These are phyloP conservation scores for Spea bombifrons DNA, from an alignment of 2,113 vertebrate species.

Conservation along the genomic window DNA sequence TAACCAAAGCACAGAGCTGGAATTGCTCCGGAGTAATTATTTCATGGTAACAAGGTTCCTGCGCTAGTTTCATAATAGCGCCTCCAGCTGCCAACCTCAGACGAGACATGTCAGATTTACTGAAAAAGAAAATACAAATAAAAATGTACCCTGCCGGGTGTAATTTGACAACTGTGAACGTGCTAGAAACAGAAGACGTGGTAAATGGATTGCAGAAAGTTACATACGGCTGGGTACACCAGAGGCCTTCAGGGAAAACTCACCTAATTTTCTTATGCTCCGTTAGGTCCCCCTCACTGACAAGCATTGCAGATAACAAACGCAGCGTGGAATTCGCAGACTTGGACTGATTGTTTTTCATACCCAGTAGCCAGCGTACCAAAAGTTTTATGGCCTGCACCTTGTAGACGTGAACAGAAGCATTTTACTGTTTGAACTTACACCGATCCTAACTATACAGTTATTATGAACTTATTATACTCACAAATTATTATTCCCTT, in stretches of 20 bases:
- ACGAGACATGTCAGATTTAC: constrained; percentile 99
- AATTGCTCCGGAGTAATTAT: constrained; percentile 99
- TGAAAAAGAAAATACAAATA: constrained; percentile 56
- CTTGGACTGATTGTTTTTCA: constrained; percentile 99
- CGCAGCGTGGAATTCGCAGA: constrained; percentile 96
- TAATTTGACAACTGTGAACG: too few relatives aligned
- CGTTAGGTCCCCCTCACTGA: constrained; percentile 96
- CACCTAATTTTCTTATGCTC: constrained; percentile 98
- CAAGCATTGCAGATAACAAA: constrained; percentile 93
- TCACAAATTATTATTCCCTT: too few relatives aligned
- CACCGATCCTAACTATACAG: too few relatives aligned
- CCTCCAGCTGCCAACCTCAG: constrained; percentile 93
- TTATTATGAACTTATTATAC: too few relatives aligned
- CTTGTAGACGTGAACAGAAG: constrained; percentile 57
- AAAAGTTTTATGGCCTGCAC: constrained; percentile 97
- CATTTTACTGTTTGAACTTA: too few relatives aligned
- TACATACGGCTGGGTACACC: not conserved
- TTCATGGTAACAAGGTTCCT: constrained; percentile 98
- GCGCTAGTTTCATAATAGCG: constrained; percentile 98
- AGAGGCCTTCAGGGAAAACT: constrained; percentile 19
- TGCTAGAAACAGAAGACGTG: too few relatives aligned
- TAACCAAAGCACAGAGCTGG: constrained; percentile 95
- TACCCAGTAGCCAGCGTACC: constrained; percentile 95
- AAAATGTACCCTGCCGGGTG: too few relatives aligned
- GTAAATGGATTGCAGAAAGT: not conserved